Base-by-base conservation (phyloP, 2,113 vertebrate species). In the Forbesichthys agassizii region DNA sequence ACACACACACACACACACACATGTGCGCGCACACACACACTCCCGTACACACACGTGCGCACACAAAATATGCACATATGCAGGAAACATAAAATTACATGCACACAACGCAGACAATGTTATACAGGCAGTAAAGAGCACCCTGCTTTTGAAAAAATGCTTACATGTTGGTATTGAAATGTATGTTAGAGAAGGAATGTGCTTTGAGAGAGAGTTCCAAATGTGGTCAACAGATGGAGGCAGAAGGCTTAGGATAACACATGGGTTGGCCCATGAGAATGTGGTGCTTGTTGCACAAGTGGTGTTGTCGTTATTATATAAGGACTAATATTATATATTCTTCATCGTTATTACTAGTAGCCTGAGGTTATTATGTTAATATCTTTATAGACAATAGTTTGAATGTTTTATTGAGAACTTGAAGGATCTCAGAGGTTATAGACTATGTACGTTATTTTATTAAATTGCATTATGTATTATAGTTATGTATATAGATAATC, bases 141-240 rank as follows among this genome's bases (percentile, higher is more conserved):
- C 20, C 11, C 7, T 12, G 3, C 20, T 33, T 12, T 33, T 58
- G 20, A 55, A 27, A 33, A 12, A 58, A 33, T n/a, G 13, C 6
- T 52, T n/a, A 55, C 53, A 42, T 42, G 7, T 42, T 42, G 36
- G 36, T 1, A 42, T 46, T 13, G 42, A 67, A 10, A 52, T 52
- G 9, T 11, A 14, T 42, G 5, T 42, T 5, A 42, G 4, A 42
- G 36, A 7, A 14, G 7, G 42, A 53, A 78, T 74, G 51, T 48
- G 14, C 71, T 70, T 74, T 9, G 33, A 14, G 48, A 47, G 64
- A 33, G 71, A 73, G 62, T 86, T 88, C 75, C 72, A 68, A 14
- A 59, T 80, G 64, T 85, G 80, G 73, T 77, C 92, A 89, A 77
- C 79, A 91, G 91, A 85, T 90, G 88, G 88, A 64, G 74, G 80